Base-by-base conservation (phyloP, 2,888 invertebrate species). In the Lasioglossum zephyrum region DNA sequence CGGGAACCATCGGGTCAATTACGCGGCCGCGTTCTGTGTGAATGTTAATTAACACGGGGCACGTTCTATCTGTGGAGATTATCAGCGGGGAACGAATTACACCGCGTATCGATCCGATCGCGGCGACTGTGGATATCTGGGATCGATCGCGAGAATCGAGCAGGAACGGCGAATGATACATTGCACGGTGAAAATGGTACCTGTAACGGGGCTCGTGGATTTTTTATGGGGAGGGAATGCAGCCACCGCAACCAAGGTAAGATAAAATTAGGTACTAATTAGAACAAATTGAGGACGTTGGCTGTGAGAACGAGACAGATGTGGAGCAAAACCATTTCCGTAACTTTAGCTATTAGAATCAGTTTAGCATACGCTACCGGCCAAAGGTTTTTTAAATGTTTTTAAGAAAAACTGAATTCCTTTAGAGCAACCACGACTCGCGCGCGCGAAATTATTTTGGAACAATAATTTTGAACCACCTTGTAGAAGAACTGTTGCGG, bases 31-130 rank as follows among this genome's bases (percentile, higher is more conserved):
- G 39, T 57, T 73, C n/a, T 60, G 60, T 18, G 39, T 41, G 83
- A 83, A 60, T 75, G 83, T 82, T 82, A 83, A 82, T 82, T 82
- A 82, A 69, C 73, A 41, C 26, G n/a, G 47, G 49, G 22, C 72
- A 73, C 44, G 49, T 16, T 44, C 31, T 18, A 66, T 11, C 18
- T 66, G 31, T 16, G 16, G 39, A 69, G 69, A 74, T 70, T 57
- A 74, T 69, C 39, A 47, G 16, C 69, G 26, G 44, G 63, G 47
- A 49, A 31, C 63, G 72, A 63, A 47, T 49, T 81, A 39, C 57
- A 57, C 66, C 73, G 73, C 26, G 47, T 26, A 73, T 73, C 36
- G 73, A 73, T 73, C 31, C 9, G 47, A 73, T 73, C 73, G 73
- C 49, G 31, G 31, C 47, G 41, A 44, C 44, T 18, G 31, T 22